Percentiles rank a stretch among this genome's conserved stretches.
phyloP scores from a whole-genome alignment of 2,888 invertebrate species.

The Mycalesis mineus region DNA sequence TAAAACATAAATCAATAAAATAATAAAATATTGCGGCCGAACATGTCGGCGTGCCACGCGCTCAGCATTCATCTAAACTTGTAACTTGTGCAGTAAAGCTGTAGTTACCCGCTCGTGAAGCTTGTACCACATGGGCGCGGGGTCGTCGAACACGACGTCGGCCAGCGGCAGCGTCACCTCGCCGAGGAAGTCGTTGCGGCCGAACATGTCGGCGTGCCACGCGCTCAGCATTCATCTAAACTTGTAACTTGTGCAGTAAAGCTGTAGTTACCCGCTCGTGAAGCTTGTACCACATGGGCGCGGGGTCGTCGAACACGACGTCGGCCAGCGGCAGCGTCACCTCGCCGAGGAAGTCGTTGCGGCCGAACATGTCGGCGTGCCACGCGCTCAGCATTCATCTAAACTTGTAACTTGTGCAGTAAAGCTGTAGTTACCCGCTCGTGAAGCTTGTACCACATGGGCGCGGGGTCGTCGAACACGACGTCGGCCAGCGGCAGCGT shows the following conservation, averaged over 20 bases:
- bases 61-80: too few species aligned
- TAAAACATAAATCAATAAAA: too few species aligned
- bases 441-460: conserved; percentile 93
- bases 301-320: conserved; percentile 94
- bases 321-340: conserved; percentile 94
- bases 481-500: conserved; percentile 94
- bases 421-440: conserved; percentile 83
- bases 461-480: conserved; percentile 94
- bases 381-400: conserved; percentile 88
- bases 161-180: conserved; percentile 95
- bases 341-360: conserved; percentile 82
- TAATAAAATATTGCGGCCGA: too few species aligned
- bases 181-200: conserved; percentile 81
- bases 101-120: conserved; percentile 86
- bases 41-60: too few species aligned
- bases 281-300: conserved; percentile 93
- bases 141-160: conserved; percentile 95
- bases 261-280: conserved; percentile 83
- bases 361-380: conserved; percentile 60
- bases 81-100: too few species aligned
- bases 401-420: conserved; percentile 47
- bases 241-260: too few species aligned
- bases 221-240: too few species aligned
- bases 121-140: conserved; percentile 92
- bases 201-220: too few species aligned